Evolutionary conservation across 1,140 invertebrate genomes (phyloP), one percentile per base, ranked within the genome.

Genomic region (Panagrolaimus sp.): DNA sequence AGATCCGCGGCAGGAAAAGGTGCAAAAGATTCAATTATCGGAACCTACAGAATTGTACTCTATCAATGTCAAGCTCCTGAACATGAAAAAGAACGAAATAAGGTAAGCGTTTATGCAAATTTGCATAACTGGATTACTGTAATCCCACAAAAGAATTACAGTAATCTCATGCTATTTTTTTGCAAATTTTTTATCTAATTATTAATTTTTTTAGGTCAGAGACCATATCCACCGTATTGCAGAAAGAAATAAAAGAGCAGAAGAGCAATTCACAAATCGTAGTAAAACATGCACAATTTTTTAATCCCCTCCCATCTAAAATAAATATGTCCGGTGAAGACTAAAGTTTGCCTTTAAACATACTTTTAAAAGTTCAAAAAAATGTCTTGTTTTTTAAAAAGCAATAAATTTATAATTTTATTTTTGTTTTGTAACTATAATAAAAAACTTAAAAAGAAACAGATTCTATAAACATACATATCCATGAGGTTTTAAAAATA

Each of bases 11-110:
- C 65, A 12, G 78, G 71, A 12, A 81, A 80, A 67, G 80, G 80
- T 24, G 76, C 79, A 8, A 55, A 80, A 14, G 76, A 83, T 68
- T 43, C 77, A 26, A 76, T 82, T 45, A 68, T 66, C 48, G 74
- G 80, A 1, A 82, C 80, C 15, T 82, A 83, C 48, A 67, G 80
- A 7, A 82, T 82, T 47, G 76, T 83, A 9, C 58, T 80, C 1
- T 80, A 76, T 52, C 78, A 80, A 43, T 68, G 52, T 44, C 80
- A 82, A 55, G 68, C 78, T 9, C 65, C 67, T 47, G 76, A 80
- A 26, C 43, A 52, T 24, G 78, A 82, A 21, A 69, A 77, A 43
- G 74, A 82, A 47, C 43, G 77, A 17, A 43, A 74, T 12, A 78
- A 80, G 77, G 79, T 79, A 71, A 47, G 58, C 10, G 10, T 6